These are phyloP conservation scores for Candoia aspera DNA, from an alignment of 2,113 vertebrate genomes.

Conservation along the genomic window DNA sequence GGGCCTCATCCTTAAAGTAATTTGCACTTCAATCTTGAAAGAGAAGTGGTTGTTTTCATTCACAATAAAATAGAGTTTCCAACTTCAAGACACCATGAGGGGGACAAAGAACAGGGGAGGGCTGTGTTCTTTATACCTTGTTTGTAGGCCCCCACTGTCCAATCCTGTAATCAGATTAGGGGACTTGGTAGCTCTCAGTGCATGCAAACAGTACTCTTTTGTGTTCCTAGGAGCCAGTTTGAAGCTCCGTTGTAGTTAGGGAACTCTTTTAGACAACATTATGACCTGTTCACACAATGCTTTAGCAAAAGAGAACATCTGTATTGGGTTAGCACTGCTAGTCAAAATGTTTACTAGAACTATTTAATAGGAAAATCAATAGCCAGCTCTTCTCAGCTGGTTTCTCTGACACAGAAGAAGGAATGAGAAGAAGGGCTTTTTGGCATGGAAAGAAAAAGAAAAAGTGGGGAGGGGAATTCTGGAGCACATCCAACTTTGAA, in stretches of 20 bases:
- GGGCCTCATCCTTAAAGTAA: not conserved
- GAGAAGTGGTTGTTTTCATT: not conserved
- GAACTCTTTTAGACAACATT: not conserved
- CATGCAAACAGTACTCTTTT: not conserved
- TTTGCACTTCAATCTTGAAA: not conserved
- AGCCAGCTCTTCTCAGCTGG: conserved; percentile 66
- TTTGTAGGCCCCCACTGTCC: not conserved
- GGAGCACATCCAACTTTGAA: conserved; percentile 49
- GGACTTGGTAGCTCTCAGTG: not conserved
- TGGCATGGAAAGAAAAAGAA: conserved; percentile 23
- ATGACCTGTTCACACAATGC: conserved; percentile 45
- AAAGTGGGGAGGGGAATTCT: not conserved
- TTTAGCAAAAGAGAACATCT: conserved; percentile 56
- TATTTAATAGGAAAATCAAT: conserved; percentile 73
- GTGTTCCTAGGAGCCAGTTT: not conserved
- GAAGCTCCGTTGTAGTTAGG: not conserved
- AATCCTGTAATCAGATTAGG: not conserved
- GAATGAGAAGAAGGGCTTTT: conserved; percentile 52
- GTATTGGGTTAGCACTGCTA: conserved; percentile 67
- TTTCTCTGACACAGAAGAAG: conserved; percentile 63
- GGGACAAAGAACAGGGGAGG: not conserved
- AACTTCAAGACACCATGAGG: not conserved
- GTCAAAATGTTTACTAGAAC: conserved; percentile 71
- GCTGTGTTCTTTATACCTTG: not conserved
- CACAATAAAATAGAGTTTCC: not conserved